Evolutionary conservation across 2,113 vertebrate species (phyloP).

Genomic region (Brachypteracias leptosomus): DNA sequence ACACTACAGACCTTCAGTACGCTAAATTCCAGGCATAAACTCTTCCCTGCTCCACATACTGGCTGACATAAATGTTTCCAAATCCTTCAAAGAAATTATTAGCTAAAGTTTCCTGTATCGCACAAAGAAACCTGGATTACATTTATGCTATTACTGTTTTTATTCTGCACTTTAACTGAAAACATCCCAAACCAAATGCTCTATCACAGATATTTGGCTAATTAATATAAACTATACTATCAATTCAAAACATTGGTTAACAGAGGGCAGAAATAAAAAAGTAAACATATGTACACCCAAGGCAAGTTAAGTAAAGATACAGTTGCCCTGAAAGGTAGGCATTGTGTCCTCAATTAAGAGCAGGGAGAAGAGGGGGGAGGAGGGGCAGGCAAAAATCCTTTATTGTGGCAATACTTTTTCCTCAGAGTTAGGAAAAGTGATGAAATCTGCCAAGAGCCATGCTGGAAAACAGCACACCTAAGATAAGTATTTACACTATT

Average conservation of each 20-base stretch:
- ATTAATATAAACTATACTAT: neutral
- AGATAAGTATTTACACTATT: neutral
- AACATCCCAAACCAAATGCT: neutral
- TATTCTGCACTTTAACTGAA: neutral
- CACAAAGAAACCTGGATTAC: neutral
- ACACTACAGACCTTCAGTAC: neutral
- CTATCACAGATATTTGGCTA: neutral
- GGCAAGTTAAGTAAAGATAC: neutral
- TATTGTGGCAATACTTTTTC: neutral
- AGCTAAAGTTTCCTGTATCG: neutral
- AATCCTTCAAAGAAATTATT: neutral
- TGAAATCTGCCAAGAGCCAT: neutral
- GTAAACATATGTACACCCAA: neutral
- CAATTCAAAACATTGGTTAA: neutral
- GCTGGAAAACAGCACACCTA: neutral
- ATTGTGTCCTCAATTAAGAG: neutral
- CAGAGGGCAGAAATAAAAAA: neutral
- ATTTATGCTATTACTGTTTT: neutral
- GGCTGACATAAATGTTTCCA: neutral
- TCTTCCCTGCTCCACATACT: neutral
- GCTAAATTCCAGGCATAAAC: neutral
- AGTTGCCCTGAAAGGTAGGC: neutral
- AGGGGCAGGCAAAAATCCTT: accelerated
- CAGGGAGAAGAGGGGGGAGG: neutral
- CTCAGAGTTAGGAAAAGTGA: neutral